Percentiles rank a stretch among this genome's conserved stretches.
Conservation (phyloP, 2,888 invertebrate genomes). For the Stenodera caucasica region DNA sequence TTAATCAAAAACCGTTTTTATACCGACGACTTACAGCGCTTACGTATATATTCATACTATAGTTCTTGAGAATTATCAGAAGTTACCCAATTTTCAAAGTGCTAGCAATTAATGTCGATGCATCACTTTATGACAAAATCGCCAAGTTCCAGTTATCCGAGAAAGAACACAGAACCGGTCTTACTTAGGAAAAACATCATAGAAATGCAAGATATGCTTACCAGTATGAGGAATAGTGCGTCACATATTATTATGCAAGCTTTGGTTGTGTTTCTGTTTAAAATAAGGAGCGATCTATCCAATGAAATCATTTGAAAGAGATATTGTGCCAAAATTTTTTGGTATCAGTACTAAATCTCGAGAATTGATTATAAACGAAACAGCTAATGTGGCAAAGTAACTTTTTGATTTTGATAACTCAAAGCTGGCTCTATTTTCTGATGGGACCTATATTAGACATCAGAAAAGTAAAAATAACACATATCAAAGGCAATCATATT, state of each 20-base stretch:
- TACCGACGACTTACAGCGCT: no score
- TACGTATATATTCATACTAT: no score
- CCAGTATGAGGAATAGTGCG: conserved; percentile 6
- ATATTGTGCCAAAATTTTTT: conserved; percentile 10
- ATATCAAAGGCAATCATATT: conserved; percentile 27
- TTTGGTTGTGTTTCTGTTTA: conserved; percentile 20
- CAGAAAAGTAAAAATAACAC: conserved; percentile 29
- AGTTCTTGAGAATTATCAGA: no score
- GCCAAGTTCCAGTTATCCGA: background rate
- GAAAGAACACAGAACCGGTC: background rate
- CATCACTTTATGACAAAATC: background rate
- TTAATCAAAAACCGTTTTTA: no score
- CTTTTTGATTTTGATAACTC: background rate
- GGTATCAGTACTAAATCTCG: background rate
- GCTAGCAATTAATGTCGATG: no score
- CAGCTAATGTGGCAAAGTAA: background rate
- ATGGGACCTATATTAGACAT: conserved; percentile 28
- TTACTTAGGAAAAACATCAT: background rate
- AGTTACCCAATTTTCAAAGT: no score
- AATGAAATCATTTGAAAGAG: conserved; percentile 7
- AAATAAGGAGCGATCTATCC: conserved; percentile 13
- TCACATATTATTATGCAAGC: conserved; percentile 10
- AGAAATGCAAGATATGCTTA: background rate
- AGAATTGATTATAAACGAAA: conserved; percentile 14
- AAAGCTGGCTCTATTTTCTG: conserved; percentile 18